These are phyloP conservation scores for Sphaeramia orbicularis DNA, from an alignment of 2,797 vertebrate genomes.

Conservation along the genomic window DNA sequence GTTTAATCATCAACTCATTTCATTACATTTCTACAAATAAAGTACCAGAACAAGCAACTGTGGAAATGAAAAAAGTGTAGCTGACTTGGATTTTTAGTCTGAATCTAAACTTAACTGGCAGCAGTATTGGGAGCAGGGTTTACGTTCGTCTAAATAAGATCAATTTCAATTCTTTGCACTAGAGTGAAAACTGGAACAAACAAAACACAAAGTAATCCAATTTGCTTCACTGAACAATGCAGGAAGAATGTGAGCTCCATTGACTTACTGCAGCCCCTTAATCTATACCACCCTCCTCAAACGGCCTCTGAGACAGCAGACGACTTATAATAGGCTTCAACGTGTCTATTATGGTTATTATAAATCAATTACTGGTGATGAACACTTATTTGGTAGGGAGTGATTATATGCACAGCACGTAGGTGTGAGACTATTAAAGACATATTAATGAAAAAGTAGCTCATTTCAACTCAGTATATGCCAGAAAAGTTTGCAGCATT, in stretches of 20 bases:
- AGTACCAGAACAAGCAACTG: not conserved
- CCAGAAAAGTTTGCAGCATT: too few relatives aligned
- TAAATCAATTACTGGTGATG: not conserved
- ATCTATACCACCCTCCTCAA: constrained; percentile 1
- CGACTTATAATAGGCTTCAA: not conserved
- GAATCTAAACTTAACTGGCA: not conserved
- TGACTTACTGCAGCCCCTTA: not conserved
- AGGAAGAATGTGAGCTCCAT: not conserved
- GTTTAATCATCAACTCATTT: constrained; percentile 58
- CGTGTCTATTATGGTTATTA: not conserved
- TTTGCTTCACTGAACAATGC: not conserved
- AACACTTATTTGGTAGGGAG: not conserved
- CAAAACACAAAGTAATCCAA: constrained; percentile 6
- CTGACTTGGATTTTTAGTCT: not conserved
- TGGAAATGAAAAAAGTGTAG: not conserved
- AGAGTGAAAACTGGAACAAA: constrained; percentile 35
- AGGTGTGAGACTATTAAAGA: too few relatives aligned
- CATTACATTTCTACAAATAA: not conserved
- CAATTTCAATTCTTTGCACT: constrained; percentile 4
- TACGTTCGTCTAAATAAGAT: constrained; percentile 17
- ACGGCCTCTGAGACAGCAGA: not conserved
- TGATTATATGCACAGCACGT: too few relatives aligned
- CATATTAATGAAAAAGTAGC: too few relatives aligned
- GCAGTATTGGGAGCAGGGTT: not conserved
- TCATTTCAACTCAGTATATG: too few relatives aligned